phyloP scores from a whole-genome alignment of 2,888 invertebrate genomes.

The Acleris cristana region DNA sequence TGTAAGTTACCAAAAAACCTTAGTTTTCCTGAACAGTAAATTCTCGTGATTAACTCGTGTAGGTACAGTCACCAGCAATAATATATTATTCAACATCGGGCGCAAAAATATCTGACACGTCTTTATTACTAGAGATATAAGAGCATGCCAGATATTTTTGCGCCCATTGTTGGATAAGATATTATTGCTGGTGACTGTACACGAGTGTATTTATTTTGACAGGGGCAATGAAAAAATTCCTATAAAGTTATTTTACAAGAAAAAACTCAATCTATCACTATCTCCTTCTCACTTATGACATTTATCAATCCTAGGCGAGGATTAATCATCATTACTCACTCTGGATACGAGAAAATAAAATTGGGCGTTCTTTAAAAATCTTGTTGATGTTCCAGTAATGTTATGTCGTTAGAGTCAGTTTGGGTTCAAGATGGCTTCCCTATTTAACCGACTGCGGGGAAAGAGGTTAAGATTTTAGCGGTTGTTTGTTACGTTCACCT shows the following conservation, averaged over 20 bases:
- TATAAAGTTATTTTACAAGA: conserved; percentile 19
- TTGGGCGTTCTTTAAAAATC: conserved; percentile 26
- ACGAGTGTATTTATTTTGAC: background rate
- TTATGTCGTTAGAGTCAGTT: conserved; percentile 22
- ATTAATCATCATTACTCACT: conserved; percentile 37
- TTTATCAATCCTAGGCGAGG: conserved; percentile 36
- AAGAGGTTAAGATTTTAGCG: background rate
- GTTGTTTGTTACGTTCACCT: background rate
- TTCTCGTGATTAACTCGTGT: background rate
- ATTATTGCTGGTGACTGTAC: no score
- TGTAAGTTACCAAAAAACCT: no score
- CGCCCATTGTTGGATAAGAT: no score
- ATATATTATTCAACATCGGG: no score
- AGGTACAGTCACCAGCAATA: no score
- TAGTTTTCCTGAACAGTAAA: no score
- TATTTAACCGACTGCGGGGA: background rate
- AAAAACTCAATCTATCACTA: conserved; percentile 23
- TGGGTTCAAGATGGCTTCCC: conserved; percentile 5
- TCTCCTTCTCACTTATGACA: conserved; percentile 22
- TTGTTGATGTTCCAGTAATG: conserved; percentile 27
- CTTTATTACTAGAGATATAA: no score
- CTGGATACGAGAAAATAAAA: conserved; percentile 25
- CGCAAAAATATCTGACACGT: no score
- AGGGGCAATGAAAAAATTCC: conserved; percentile 2
- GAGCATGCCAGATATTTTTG: no score